Percentiles rank a stretch among this genome's conserved stretches.
These are phyloP conservation scores for Zaprionus nigranus DNA, from an alignment of 1,140 invertebrate species.

Conservation along the genomic window DNA sequence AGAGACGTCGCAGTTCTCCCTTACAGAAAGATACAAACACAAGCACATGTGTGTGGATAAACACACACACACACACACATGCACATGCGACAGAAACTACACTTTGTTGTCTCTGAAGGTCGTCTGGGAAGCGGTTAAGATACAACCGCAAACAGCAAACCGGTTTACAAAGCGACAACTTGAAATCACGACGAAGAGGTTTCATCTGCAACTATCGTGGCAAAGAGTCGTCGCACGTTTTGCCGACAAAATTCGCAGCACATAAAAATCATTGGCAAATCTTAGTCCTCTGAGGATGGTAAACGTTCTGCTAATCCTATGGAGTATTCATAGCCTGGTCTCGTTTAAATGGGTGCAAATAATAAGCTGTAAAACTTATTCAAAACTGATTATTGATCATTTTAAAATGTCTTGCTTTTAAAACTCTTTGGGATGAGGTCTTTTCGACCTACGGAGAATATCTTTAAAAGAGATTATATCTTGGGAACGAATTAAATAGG, in stretches of 20 bases:
- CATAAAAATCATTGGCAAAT: slow-evolving; percentile 23
- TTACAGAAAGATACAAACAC: background rate
- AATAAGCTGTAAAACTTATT: background rate
- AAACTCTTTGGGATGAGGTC: background rate
- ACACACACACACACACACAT: background rate
- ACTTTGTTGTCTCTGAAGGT: slow-evolving; percentile 34
- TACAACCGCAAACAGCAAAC: slow-evolving; percentile 17
- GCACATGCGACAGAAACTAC: background rate
- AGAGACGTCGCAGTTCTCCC: slow-evolving; percentile 4
- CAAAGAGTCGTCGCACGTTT: slow-evolving; percentile 23
- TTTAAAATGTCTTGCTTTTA: background rate
- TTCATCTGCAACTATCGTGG: slow-evolving; percentile 12
- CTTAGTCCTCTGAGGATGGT: slow-evolving; percentile 6
- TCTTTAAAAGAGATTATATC: too few species aligned
- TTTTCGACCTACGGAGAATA: too few species aligned
- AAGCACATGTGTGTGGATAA: background rate
- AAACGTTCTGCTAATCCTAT: background rate
- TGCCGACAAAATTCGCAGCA: slow-evolving; percentile 17
- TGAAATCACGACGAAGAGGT: slow-evolving; percentile 17
- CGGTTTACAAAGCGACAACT: slow-evolving; percentile 17
- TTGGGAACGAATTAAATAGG: too few species aligned
- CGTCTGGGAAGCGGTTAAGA: slow-evolving; percentile 31
- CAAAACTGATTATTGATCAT: background rate
- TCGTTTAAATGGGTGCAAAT: background rate
- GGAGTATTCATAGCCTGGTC: background rate